These are phyloP conservation scores for Crepidodera aurea DNA, from an alignment of 2,888 invertebrate genomes.

Conservation along the genomic window DNA sequence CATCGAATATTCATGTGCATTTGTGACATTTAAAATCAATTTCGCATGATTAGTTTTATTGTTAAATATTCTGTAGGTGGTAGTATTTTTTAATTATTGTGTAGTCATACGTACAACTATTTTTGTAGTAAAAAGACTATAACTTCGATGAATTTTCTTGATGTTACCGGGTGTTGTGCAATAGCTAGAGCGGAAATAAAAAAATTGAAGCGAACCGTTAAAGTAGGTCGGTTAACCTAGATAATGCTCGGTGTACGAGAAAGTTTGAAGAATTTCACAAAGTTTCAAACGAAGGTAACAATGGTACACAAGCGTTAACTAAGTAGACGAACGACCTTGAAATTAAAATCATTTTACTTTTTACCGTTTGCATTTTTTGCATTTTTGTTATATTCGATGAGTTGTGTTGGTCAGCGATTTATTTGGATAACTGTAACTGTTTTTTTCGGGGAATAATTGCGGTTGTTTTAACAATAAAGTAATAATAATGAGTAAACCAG, in stretches of 20 bases:
- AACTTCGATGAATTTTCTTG: no score
- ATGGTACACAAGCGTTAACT: constrained; percentile 7
- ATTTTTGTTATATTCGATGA: no score
- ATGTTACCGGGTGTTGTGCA: constrained; percentile 23
- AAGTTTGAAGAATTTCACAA: constrained; percentile 37
- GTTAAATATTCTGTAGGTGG: no score
- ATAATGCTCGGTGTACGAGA: constrained; percentile 30
- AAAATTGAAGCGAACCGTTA: constrained; percentile 29
- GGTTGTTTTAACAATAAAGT: no score
- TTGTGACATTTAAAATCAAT: no score
- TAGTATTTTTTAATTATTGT: no score
- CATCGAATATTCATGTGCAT: no score
- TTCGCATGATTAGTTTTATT: no score
- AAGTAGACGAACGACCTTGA: constrained; percentile 25
- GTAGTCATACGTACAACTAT: no score
- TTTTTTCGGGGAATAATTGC: no score
- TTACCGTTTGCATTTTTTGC: constrained; percentile 19
- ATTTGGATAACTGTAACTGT: constrained; percentile 10
- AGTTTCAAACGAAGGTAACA: constrained; percentile 32
- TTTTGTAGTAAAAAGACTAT: no score
- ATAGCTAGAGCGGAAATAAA: constrained; percentile 36
- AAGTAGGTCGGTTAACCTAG: constrained; percentile 38
- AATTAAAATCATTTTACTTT: constrained; percentile 26
- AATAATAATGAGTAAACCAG: no score
- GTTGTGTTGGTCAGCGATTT: neutral